These are phyloP conservation scores for Falcaria lacertinaria DNA, from an alignment of 2,888 invertebrate species.

Conservation along the genomic window DNA sequence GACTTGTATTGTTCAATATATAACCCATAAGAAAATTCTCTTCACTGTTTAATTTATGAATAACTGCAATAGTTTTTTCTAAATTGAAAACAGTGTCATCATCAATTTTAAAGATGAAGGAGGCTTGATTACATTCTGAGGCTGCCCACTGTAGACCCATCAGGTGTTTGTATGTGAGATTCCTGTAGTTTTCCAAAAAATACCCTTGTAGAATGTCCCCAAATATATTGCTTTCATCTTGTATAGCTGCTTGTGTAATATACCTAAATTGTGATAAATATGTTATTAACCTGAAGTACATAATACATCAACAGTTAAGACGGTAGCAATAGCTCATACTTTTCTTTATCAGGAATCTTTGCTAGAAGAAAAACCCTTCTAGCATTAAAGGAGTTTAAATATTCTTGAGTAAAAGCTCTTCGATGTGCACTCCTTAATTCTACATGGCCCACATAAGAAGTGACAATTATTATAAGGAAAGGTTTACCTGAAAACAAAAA, in stretches of 20 bases:
- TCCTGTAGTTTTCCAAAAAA: constrained; percentile 87
- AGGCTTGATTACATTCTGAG: constrained; percentile 78
- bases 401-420: constrained; percentile 79
- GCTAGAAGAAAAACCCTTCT: constrained; percentile 86
- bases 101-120: constrained; percentile 88
- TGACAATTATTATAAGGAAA: constrained; percentile 80
- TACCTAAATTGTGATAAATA: constrained; percentile 36
- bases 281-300: too few species aligned
- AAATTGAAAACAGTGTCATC: constrained; percentile 89
- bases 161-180: constrained; percentile 89
- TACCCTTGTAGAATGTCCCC: constrained; percentile 87
- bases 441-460: constrained; percentile 87
- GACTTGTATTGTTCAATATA: constrained; percentile 81
- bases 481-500: constrained; percentile 35
- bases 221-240: constrained; percentile 81
- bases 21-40: constrained; percentile 81
- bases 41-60: constrained; percentile 26
- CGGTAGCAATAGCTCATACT: constrained; percentile 44
- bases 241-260: constrained; percentile 77
- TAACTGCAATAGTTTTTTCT: constrained; percentile 57
- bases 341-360: constrained; percentile 71
- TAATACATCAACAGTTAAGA: too few species aligned
- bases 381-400: constrained; percentile 79
- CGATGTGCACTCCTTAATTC: constrained; percentile 85
- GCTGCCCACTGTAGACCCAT: constrained; percentile 90